Evolutionary conservation across 2,888 invertebrate genomes (phyloP), one percentile per base, ranked within the genome.

Genomic region (Ypsolopha sequella): DNA sequence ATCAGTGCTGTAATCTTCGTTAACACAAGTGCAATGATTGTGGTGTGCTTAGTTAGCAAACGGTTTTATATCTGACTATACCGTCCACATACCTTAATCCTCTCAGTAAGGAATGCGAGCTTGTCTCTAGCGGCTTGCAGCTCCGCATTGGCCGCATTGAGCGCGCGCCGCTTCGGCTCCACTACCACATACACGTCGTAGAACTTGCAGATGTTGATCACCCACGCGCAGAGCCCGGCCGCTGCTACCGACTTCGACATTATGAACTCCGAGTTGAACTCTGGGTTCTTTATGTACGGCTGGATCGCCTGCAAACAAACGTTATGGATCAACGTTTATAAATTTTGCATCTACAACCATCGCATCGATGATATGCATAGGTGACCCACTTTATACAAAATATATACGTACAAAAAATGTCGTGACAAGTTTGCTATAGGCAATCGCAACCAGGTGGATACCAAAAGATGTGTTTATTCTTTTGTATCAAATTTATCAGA

Each of bases 211-310:
- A 98, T 96, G 76, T 98, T 98, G 59, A 96, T 92, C 1, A 95
- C 97, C 97, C 98, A 98, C 1, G 96, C 92, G 68, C 97, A 97
- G 7, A 98, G 86, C 33, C 98, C 95, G 51, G 96, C 95, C 14
- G 98, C 98, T 11, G 98, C 98, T 36, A 90, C 88, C 0, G 97
- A 98, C 78, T 98, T 98, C 0, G 91, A 88, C 60, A 91, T 76
- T 64, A 98, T 94, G 58, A 93, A 92, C 41, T 95, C 95, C 0
- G 95, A 92, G 59, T 91, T 91, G 73, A 98, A 98, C 59, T 96
- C 96, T 9, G 91, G 90, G 67, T 92, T 88, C 60, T 88, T 89
- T 11, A 89, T 76, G 67, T 91, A 91, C 13, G 89, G 89, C 54
- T 82, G 75, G 1, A 88, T 87, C 0, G 87, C 87, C 87, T 84